phyloP scores from a whole-genome alignment of 2,797 vertebrate genomes.

The Schizopygopsis malacanthus region DNA sequence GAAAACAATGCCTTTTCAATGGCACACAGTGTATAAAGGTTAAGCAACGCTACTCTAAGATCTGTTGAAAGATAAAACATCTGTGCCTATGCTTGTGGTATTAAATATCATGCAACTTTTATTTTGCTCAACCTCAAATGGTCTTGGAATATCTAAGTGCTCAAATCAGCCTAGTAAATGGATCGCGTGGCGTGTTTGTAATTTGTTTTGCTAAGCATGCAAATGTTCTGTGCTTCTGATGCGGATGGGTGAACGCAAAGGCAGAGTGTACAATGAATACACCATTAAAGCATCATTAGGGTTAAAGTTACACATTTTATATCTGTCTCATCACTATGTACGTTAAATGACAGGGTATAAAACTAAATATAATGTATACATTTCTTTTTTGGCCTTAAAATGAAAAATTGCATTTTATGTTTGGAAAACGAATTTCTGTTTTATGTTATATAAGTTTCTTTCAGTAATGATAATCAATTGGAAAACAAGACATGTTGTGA shows the following conservation, averaged over 20 bases:
- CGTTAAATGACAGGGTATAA: neutral
- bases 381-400: neutral
- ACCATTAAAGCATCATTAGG: neutral
- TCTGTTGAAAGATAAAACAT: neutral
- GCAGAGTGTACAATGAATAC: slow-evolving; percentile 1
- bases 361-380: neutral
- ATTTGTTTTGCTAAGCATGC: neutral
- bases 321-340: neutral
- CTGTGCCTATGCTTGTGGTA: slow-evolving; percentile 1
- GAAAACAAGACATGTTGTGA: neutral
- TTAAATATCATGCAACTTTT: neutral
- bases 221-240: neutral
- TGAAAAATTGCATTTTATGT: neutral
- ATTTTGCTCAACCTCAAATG: slow-evolving; percentile 1
- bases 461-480: neutral
- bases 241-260: neutral
- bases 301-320: neutral
- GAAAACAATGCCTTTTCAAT: too few relatives aligned
- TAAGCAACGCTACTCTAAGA: neutral
- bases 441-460: neutral
- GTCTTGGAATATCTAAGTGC: neutral
- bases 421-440: neutral
- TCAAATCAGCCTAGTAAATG: neutral
- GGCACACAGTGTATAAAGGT: neutral
- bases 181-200: slow-evolving; percentile 5